Percentiles rank a stretch among this genome's conserved stretches.
phyloP scores from a whole-genome alignment of 2,888 invertebrate species.

The Scelioninae gen. 1 region DNA sequence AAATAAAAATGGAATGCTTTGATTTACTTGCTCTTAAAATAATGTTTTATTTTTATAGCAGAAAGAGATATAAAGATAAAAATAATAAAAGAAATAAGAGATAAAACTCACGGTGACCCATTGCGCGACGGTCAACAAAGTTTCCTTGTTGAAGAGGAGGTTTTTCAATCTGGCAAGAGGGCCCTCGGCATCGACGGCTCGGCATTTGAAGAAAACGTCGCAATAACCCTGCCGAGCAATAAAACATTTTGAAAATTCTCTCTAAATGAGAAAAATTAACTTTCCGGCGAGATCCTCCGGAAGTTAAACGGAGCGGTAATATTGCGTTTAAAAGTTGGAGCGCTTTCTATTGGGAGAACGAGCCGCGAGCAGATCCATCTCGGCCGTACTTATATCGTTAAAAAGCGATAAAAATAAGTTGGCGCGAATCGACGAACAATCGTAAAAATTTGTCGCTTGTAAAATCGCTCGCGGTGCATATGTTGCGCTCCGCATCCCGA shows the following conservation, averaged over 20 bases:
- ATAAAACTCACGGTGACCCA: slow-evolving; percentile 91
- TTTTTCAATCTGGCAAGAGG: slow-evolving; percentile 98
- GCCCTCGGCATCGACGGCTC: slow-evolving; percentile 99
- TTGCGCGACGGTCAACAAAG: slow-evolving; percentile 93
- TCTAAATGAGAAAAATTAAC: slow-evolving; percentile 50
- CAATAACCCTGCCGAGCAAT: slow-evolving; percentile 92
- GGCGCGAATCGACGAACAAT: slow-evolving; percentile 29
- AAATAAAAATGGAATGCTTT: no score
- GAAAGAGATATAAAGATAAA: background rate
- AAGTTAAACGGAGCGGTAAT: slow-evolving; percentile 52
- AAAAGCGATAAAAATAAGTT: slow-evolving; percentile 53
- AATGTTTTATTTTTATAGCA: slow-evolving; percentile 4
- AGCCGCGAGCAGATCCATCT: slow-evolving; percentile 18
- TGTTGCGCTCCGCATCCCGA: slow-evolving; percentile 3
- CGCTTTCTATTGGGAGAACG: slow-evolving; percentile 26
- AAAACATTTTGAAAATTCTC: slow-evolving; percentile 56
- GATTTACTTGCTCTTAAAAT: no score
- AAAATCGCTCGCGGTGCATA: slow-evolving; percentile 7
- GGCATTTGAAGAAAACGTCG: slow-evolving; percentile 99
- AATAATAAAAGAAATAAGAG: slow-evolving; percentile 14
- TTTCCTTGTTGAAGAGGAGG: slow-evolving; percentile 95
- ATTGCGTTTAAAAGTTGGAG: slow-evolving; percentile 50
- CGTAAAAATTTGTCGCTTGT: slow-evolving; percentile 47
- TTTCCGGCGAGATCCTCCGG: slow-evolving; percentile 28
- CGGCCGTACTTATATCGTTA: slow-evolving; percentile 32